phyloP scores from a whole-genome alignment of 2,888 invertebrate genomes.

The Liposcelis brunnea region DNA sequence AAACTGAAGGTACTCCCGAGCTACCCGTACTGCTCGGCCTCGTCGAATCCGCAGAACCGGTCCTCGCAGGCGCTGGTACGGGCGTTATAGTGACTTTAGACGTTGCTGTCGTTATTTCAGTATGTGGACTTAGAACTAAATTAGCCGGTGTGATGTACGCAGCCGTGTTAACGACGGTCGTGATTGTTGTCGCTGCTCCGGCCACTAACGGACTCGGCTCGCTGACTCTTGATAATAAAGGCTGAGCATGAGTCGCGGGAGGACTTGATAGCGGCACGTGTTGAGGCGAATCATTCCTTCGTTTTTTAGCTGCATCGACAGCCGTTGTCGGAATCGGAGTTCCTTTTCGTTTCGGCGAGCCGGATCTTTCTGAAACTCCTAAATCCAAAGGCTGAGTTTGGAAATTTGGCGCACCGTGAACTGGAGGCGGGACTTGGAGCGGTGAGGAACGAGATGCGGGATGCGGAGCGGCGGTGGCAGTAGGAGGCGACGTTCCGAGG shows the following conservation, averaged over 20 bases:
- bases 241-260: slow-evolving; percentile 25
- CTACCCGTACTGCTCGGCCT: slow-evolving; percentile 32
- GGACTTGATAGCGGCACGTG: slow-evolving; percentile 32
- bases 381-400: slow-evolving; percentile 67
- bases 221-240: slow-evolving; percentile 36
- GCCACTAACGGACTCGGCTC: slow-evolving; percentile 54
- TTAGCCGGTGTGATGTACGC: slow-evolving; percentile 32
- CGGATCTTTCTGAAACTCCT: slow-evolving; percentile 33
- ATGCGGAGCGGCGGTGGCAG: slow-evolving; percentile 29
- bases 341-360: slow-evolving; percentile 43
- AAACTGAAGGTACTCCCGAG: slow-evolving; percentile 22
- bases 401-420: slow-evolving; percentile 32
- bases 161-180: slow-evolving; percentile 48
- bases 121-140: slow-evolving; percentile 15
- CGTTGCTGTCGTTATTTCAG: slow-evolving; percentile 22
- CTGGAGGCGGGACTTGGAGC: slow-evolving; percentile 24
- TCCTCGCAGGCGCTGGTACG: not conserved
- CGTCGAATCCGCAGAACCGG: slow-evolving; percentile 11
- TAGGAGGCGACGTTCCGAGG: slow-evolving; percentile 32
- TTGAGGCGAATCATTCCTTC: slow-evolving; percentile 26
- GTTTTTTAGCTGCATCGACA: slow-evolving; percentile 40
- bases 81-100: slow-evolving; percentile 23
- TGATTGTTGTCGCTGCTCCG: slow-evolving; percentile 32
- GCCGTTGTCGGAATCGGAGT: slow-evolving; percentile 32
- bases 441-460: slow-evolving; percentile 22